Evolutionary conservation across 2,797 vertebrate species (phyloP), one percentile per base, ranked within the genome.

Genomic region (Leptoclinus maculatus): DNA sequence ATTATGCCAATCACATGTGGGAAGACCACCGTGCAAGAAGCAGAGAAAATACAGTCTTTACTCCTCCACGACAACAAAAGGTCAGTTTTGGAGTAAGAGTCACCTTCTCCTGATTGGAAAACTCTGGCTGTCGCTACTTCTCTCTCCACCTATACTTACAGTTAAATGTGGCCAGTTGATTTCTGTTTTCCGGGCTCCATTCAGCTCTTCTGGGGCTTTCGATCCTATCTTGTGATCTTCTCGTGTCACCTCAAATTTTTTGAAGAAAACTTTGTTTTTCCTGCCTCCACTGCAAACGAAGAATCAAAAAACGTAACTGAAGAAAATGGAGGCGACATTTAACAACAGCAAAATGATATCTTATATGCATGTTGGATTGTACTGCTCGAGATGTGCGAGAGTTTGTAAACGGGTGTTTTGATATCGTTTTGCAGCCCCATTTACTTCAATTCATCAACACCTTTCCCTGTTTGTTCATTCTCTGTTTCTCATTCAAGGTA

Each of bases 31-130:
- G 19, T 25, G 14, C 9, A 65, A 39, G 32, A 21, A 10, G 59
- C 34, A 38, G 63, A 62, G 59, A 47, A 47, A 53, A 53, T n/a
- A 32, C 3, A 23, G 19, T 74, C 23, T 62, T 39, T 10, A 21
- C 51, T 36, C 47, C 51, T 51, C 39, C 19, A 39, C 39, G 39
- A 73, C 45, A 19, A 45, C 23, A 32, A 54, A 71, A 53, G 13
- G 25, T 53, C 13, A 25, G 10, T 62, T 66, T 53, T 56, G 17
- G 7, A 13, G 23, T 49, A 47, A 68, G 77, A 45, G 29, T 59
- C 19, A 39, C 19, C 63, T 36, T 66, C 14, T 65, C 41, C 67
- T 38, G 23, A 71, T 57, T 66, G 43, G 19, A 60, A 71, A 80
- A 39, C 45, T 58, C 29, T 53, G 7, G 21, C 16, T 25, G 16